Percentiles rank a stretch among this genome's conserved stretches.
These are phyloP conservation scores for Acromyrmex echinatior DNA, from an alignment of 1,140 invertebrate species.

Conservation along the genomic window DNA sequence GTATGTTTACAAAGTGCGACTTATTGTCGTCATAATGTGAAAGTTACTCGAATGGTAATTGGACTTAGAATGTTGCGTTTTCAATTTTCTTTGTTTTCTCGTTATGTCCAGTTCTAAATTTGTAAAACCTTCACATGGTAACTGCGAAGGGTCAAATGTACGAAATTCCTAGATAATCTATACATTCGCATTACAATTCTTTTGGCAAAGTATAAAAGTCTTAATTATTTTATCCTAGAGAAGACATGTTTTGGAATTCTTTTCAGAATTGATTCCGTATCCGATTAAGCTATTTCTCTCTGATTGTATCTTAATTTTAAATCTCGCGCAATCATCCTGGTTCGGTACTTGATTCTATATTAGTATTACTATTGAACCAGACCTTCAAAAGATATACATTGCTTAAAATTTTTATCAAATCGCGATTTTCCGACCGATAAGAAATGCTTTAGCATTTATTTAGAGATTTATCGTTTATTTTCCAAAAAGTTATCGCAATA, in stretches of 20 bases:
- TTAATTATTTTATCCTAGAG: conserved; percentile 37
- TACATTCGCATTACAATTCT: conserved; percentile 34
- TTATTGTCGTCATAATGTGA: conserved; percentile 46
- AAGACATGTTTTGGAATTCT: conserved; percentile 18
- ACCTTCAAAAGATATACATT: conserved; percentile 23
- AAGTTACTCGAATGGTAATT: conserved; percentile 1
- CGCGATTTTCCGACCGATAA: neutral
- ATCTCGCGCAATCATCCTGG: neutral
- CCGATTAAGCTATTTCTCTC: neutral
- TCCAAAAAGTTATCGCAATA: neutral
- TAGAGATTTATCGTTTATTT: neutral
- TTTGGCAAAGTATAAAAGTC: conserved; percentile 60
- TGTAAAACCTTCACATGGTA: conserved; percentile 7
- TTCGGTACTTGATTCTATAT: neutral
- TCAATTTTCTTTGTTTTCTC: conserved; percentile 7
- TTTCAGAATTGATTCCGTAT: neutral
- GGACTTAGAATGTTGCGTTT: conserved; percentile 5
- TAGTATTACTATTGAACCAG: conserved; percentile 10
- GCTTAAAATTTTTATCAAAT: conserved; percentile 31
- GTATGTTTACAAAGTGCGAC: conserved; percentile 38
- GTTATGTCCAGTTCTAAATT: neutral
- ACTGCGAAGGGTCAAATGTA: conserved; percentile 1
- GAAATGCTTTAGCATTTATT: neutral
- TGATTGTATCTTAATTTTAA: neutral
- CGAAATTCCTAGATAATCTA: conserved; percentile 31